Base-by-base conservation (phyloP, 2,888 invertebrate genomes). In the Phortica magna region DNA sequence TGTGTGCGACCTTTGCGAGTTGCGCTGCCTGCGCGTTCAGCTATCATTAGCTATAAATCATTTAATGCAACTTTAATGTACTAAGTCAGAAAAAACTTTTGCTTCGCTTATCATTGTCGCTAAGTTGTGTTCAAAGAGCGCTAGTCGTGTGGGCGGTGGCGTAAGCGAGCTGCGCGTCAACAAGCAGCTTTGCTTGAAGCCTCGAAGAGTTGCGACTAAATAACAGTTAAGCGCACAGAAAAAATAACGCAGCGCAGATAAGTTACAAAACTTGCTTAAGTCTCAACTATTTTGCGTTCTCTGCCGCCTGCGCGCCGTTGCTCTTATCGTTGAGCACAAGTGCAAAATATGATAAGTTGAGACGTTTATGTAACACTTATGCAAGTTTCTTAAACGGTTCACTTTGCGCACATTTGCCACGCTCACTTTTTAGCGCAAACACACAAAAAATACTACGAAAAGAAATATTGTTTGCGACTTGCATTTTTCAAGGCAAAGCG, bases 11-110 rank as follows among this genome's bases (percentile, higher is more conserved):
- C 31, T 31, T 31, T 31, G 31, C 31, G 5, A 31, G 5, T 2
- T 4, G 31, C 31, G 31, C 31, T 31, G 31, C 31, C 31, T 0
- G 2, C 3, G 31, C 31, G 31, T 31, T 31, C 2, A 17, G 59
- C 59, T 19, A 59, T 59, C 59, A 59, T 59, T 59, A 59, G 59
- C 59, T n/a, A 68, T 42, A 42, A 39, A 68, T 41, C 68, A 68
- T 57, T 75, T 75, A 81, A 81, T 81, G 79, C 82, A 77, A 74
- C 76, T 81, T 81, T 79, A 79, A 79, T 79, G 78, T 77, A 81
- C 78, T 79, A 41, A 64, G 6, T 39, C 67, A 68, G n/a, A n/a
- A 17, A 59, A 59, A 73, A 42, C 14, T 31, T 72, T 72, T 65
- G 1, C 48, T 43, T n/a, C 48, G 17, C 42, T 53, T 61, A 48